Conservation (phyloP, 2,797 vertebrate genomes). For the Eulemur coronatus region DNA sequence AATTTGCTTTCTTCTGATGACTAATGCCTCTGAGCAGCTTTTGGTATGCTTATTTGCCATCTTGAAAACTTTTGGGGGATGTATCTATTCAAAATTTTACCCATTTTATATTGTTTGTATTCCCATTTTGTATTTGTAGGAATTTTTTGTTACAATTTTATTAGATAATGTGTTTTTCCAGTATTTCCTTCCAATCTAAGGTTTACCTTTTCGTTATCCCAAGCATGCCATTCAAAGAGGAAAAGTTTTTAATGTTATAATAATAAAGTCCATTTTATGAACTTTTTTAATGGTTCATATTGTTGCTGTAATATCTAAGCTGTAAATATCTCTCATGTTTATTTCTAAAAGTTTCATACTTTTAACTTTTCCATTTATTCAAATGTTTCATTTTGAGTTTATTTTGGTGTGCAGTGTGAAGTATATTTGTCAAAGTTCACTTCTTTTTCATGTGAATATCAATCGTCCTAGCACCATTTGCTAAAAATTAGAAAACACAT, state of each 20-base stretch:
- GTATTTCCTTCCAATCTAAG: background rate
- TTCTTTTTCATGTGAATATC: background rate
- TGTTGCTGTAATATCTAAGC: background rate
- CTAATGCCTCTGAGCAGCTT: background rate
- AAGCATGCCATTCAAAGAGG: background rate
- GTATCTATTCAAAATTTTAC: background rate
- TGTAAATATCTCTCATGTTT: background rate
- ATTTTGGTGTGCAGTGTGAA: background rate
- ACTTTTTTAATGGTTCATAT: background rate
- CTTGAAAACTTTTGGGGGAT: background rate
- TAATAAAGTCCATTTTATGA: background rate
- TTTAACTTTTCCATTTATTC: background rate
- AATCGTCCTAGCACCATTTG: background rate
- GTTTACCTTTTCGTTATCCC: background rate
- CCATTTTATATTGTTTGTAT: background rate
- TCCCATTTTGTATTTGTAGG: background rate
- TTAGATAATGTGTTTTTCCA: background rate
- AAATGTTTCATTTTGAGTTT: background rate
- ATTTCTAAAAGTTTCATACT: background rate
- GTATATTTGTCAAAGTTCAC: background rate
- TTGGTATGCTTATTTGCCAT: background rate
- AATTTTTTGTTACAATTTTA: background rate
- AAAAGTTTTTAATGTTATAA: background rate
- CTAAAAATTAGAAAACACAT: background rate
- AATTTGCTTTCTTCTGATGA: slow-evolving; percentile 21